Conservation (phyloP, 1,140 invertebrate genomes). For the Drosophila ambigua region DNA sequence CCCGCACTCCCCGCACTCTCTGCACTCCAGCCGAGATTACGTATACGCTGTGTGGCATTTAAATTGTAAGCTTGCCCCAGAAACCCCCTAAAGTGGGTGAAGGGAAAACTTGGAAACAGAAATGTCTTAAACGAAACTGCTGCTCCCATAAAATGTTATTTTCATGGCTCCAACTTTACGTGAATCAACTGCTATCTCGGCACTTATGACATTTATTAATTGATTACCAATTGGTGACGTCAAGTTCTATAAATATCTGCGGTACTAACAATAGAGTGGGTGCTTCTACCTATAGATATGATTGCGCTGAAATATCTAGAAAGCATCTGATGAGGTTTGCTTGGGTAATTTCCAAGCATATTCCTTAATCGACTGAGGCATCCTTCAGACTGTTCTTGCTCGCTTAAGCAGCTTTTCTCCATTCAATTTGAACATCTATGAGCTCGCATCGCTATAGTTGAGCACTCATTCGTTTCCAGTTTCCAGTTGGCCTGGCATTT, state of each 20-base stretch:
- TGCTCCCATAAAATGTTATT: too few relatives aligned
- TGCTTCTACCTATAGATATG: not conserved
- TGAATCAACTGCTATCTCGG: too few relatives aligned
- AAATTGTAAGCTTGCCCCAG: constrained; percentile 22
- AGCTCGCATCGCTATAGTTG: not conserved
- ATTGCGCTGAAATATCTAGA: not conserved
- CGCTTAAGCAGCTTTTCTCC: not conserved
- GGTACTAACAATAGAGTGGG: not conserved
- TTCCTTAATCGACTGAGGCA: too few relatives aligned
- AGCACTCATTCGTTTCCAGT: not conserved
- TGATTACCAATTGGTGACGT: too few relatives aligned
- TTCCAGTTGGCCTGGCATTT: not conserved
- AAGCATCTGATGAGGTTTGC: too few relatives aligned
- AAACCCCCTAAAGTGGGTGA: not conserved
- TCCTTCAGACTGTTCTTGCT: too few relatives aligned
- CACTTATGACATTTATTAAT: too few relatives aligned
- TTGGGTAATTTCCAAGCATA: too few relatives aligned
- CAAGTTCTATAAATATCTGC: too few relatives aligned
- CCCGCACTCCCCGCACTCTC: not conserved
- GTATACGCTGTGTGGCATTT: constrained; percentile 37
- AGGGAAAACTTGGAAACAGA: too few relatives aligned
- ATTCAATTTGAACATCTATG: constrained; percentile 1
- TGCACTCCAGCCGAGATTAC: constrained; percentile 32
- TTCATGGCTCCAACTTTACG: too few relatives aligned
- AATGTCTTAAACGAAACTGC: too few relatives aligned